Evolutionary conservation across 64 coral and sea anemone species (phyloP).

Genomic region (Montipora cactus): DNA sequence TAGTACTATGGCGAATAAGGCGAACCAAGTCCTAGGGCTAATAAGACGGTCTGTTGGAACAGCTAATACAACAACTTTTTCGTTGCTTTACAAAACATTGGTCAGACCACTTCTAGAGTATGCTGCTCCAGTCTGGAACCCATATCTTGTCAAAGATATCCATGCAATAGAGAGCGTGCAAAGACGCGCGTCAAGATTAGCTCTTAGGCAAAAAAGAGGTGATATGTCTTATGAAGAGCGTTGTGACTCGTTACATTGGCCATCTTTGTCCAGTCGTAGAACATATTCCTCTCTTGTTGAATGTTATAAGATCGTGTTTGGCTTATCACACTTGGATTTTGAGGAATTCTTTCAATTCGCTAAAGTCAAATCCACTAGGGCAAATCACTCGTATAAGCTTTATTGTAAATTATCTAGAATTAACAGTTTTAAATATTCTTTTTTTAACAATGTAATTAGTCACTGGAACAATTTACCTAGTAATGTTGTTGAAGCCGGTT

Average conservation of each 20-base stretch:
- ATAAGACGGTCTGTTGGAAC: too few relatives aligned
- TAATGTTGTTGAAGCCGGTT: neutral
- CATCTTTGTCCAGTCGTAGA: constrained; percentile 47
- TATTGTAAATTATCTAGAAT: constrained; percentile 37
- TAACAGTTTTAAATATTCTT: constrained; percentile 54
- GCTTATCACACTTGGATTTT: neutral
- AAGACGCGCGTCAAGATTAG: too few relatives aligned
- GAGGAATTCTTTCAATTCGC: constrained; percentile 7
- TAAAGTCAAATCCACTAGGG: constrained; percentile 46
- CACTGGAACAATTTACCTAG: neutral
- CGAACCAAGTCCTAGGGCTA: too few relatives aligned
- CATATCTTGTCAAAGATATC: too few relatives aligned
- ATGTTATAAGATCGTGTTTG: constrained; percentile 10
- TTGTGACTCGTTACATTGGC: constrained; percentile 52
- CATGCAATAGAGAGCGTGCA: too few relatives aligned
- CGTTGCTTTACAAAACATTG: too few relatives aligned
- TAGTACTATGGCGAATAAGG: too few relatives aligned
- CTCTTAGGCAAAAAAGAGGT: constrained; percentile 43
- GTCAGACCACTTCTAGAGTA: too few relatives aligned
- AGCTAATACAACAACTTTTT: too few relatives aligned
- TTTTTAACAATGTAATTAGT: constrained; percentile 10
- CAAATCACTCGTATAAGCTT: constrained; percentile 54
- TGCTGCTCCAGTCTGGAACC: too few relatives aligned
- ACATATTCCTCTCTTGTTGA: constrained; percentile 57
- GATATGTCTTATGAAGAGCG: constrained; percentile 63